Evolutionary conservation across 1,140 invertebrate genomes (phyloP).

Genomic region (Heliconius hermathena): DNA sequence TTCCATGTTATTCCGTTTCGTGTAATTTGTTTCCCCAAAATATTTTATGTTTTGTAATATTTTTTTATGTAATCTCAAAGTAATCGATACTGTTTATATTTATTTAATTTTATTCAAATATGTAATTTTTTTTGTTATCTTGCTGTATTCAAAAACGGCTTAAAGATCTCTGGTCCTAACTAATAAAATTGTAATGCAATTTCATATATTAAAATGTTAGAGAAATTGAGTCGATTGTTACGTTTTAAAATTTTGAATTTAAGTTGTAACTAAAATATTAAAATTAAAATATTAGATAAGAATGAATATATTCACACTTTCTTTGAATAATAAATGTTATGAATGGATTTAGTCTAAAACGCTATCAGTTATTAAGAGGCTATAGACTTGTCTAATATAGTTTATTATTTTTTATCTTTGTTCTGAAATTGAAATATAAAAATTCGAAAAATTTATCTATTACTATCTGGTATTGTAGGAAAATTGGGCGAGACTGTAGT

Average conservation of each 20-base stretch:
- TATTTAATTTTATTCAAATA: constrained; percentile 17
- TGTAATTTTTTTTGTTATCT: constrained; percentile 15
- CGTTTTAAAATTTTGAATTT: constrained; percentile 27
- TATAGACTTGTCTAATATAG: constrained; percentile 33
- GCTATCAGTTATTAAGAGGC: constrained; percentile 30
- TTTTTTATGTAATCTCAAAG: constrained; percentile 32
- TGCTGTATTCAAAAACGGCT: constrained; percentile 27
- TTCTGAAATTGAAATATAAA: neutral
- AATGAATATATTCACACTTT: constrained; percentile 23
- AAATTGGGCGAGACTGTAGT: neutral
- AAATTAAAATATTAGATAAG: constrained; percentile 25
- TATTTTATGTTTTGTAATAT: constrained; percentile 21
- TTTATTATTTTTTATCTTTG: constrained; percentile 22
- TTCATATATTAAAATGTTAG: constrained; percentile 32
- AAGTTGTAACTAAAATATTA: constrained; percentile 34
- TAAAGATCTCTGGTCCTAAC: constrained; percentile 30
- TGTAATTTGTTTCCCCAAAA: constrained; percentile 8
- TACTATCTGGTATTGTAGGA: neutral
- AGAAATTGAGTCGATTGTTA: constrained; percentile 25
- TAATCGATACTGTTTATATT: constrained; percentile 27
- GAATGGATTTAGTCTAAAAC: constrained; percentile 20
- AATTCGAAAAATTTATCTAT: neutral
- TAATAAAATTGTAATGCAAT: constrained; percentile 10
- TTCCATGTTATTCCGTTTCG: constrained; percentile 12
- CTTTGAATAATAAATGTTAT: constrained; percentile 11